Evolutionary conservation across 2,113 vertebrate genomes (phyloP).

Genomic region (Parus major): DNA sequence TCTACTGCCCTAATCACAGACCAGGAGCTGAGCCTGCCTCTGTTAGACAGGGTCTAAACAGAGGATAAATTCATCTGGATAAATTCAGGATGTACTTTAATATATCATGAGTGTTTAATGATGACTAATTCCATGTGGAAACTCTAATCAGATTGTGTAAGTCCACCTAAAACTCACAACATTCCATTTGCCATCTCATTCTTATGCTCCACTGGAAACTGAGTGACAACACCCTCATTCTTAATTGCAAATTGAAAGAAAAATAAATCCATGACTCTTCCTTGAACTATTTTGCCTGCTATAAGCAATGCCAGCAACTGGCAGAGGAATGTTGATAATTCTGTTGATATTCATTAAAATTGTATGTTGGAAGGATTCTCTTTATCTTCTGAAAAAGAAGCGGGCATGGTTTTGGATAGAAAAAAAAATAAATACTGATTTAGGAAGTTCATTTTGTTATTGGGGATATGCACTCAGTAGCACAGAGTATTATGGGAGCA

Average conservation of each 20-base stretch:
- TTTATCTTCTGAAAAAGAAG: background rate
- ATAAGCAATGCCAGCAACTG: accelerated
- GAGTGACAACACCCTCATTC: background rate
- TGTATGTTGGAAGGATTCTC: background rate
- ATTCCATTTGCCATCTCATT: background rate
- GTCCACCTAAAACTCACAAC: background rate
- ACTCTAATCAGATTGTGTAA: background rate
- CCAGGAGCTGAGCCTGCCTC: background rate
- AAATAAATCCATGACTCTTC: background rate
- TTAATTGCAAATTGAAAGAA: background rate
- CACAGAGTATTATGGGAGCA: accelerated
- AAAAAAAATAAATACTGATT: too few species aligned
- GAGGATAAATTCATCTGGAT: too few species aligned
- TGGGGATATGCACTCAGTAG: background rate
- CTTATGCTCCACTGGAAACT: background rate
- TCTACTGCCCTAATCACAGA: background rate
- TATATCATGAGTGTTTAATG: background rate
- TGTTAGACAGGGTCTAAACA: background rate
- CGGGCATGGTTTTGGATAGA: background rate
- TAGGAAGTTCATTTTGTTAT: background rate
- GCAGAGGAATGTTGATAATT: background rate
- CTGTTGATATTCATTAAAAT: background rate
- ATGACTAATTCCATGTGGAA: background rate
- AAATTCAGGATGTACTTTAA: background rate
- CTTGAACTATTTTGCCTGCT: background rate